Percentiles rank a stretch among this genome's conserved stretches.
These are phyloP conservation scores for Cynopterus sphinx DNA, from an alignment of 2,797 vertebrate species.

Conservation along the genomic window DNA sequence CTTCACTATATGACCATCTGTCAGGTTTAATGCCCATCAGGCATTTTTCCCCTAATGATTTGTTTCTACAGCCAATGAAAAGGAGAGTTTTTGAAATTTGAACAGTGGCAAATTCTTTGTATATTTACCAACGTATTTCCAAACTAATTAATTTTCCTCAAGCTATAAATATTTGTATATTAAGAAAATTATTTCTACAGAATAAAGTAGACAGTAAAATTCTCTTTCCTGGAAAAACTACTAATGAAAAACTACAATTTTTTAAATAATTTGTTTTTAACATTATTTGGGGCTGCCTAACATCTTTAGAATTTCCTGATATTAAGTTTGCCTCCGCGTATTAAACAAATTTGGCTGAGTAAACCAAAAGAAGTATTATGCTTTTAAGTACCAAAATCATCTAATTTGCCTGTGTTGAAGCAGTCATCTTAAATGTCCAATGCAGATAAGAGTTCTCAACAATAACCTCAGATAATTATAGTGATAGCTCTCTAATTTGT, in stretches of 20 bases:
- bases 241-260: background rate
- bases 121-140: background rate
- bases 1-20: background rate
- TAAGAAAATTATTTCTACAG: background rate
- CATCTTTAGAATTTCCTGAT: background rate
- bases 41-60: background rate
- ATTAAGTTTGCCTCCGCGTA: background rate
- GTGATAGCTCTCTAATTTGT: background rate
- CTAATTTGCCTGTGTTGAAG: background rate
- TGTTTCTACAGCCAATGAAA: background rate
- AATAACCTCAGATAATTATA: slow-evolving; percentile 22
- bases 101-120: background rate
- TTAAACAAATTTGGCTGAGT: background rate
- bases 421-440: background rate
- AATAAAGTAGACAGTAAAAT: slow-evolving; percentile 24
- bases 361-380: background rate
- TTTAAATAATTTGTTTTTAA: background rate
- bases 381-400: background rate
- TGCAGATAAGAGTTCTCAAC: background rate
- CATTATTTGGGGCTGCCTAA: background rate
- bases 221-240: background rate
- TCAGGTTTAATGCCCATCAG: background rate
- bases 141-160: background rate
- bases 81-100: background rate
- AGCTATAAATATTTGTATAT: background rate